Evolutionary conservation across 35 echinoderm and acorn worm species (phyloP).

Genomic region (Lytechinus pictus): DNA sequence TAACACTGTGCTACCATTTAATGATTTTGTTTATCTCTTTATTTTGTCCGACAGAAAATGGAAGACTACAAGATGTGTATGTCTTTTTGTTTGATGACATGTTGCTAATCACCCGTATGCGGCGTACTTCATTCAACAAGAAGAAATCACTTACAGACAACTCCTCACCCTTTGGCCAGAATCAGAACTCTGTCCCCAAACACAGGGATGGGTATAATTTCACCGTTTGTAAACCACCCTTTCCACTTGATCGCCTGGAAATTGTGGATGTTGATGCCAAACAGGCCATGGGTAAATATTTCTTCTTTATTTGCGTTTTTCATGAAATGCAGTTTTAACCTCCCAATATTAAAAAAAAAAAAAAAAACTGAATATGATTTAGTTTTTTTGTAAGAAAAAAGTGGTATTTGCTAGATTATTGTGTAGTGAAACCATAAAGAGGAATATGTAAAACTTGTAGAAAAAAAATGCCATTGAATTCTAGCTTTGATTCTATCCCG

Average conservation of each 20-base stretch:
- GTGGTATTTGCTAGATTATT: no score
- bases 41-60: constrained; percentile 53
- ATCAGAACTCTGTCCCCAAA: constrained; percentile 38
- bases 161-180: not conserved
- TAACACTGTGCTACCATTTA: not conserved
- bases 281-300: constrained; percentile 61
- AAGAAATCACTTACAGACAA: constrained; percentile 54
- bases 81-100: constrained; percentile 85
- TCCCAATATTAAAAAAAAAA: no score
- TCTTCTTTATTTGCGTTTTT: no score
- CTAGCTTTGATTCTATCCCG: no score
- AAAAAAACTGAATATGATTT: no score
- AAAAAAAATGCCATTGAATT: no score
- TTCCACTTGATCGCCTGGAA: constrained; percentile 74
- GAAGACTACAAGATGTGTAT: constrained; percentile 65
- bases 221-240: constrained; percentile 58
- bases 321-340: no score
- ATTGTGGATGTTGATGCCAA: constrained; percentile 62
- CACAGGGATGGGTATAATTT: constrained; percentile 64
- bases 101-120: constrained; percentile 70
- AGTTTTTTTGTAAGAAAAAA: no score
- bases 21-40: not conserved
- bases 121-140: constrained; percentile 55
- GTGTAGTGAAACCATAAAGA: no score
- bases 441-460: no score